Base-by-base conservation (phyloP, 2,888 invertebrate species). In the Drosophila testacea region DNA sequence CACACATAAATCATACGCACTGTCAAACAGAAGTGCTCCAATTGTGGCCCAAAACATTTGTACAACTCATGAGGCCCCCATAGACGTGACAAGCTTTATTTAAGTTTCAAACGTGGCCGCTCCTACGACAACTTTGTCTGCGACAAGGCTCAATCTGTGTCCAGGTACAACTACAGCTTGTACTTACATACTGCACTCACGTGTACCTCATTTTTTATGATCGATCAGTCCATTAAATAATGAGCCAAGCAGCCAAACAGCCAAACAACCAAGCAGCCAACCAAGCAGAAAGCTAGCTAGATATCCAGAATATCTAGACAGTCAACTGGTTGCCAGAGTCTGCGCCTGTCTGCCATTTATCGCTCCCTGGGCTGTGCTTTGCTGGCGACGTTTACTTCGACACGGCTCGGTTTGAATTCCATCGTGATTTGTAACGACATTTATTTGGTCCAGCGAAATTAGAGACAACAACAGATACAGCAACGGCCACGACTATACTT, bases 171-270 rank as follows among this genome's bases (percentile, higher is more conserved):
- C 77, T 76, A 81, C 84, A 81, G 59, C 69, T 79, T 85, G 84
- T 79, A 83, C 70, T 83, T 85, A 86, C 86, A 86, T 79, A 79
- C 79, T 76, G 52, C 54, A 66, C 79, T 88, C 81, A 75, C 86
- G 76, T 84, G 86, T 84, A 89, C 82, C 90, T 88, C 83, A 89
- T 88, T 91, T 90, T 90, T 90, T 91, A 91, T 90, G 90, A 90
- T 90, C 90, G 90, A 91, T 91, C 90, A 91, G 91, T 90, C 88
- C 90, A 91, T 91, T 90, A 91, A 91, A 86, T 88, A 88, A 89
- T 87, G 87, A 88, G 80, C 74, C 67, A 77, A 67, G 54, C 85
- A 67, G 60, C 39, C 55, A 59, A 44, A 32, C 54, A 69, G 62
- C 34, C 70, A 47, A 27, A 11, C 65, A 48, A 38, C 32, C 32